Percentiles rank a stretch among this genome's conserved stretches.
Evolutionary conservation across 2,888 invertebrate species (phyloP).

Genomic region (Acleris cristana): DNA sequence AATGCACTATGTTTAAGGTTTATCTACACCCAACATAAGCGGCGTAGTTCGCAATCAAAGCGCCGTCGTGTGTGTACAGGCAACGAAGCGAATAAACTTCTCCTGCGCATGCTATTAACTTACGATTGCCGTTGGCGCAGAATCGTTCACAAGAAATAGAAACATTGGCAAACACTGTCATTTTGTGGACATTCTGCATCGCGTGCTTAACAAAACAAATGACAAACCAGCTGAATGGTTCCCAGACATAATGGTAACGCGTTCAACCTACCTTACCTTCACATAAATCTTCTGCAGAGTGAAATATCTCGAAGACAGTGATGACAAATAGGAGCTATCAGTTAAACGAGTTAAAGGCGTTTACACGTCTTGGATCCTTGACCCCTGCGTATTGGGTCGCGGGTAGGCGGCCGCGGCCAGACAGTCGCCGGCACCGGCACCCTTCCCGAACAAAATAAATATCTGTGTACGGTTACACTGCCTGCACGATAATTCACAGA

Average conservation of each 20-base stretch:
- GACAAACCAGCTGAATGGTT: slow-evolving; percentile 9
- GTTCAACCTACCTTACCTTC: slow-evolving; percentile 25
- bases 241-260: slow-evolving; percentile 25
- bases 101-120: slow-evolving; percentile 7
- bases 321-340: slow-evolving; percentile 36
- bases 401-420: slow-evolving; percentile 50
- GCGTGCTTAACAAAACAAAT: slow-evolving; percentile 15
- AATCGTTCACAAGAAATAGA: slow-evolving; percentile 4
- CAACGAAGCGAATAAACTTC: slow-evolving; percentile 19
- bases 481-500: slow-evolving; percentile 43
- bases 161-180: neutral
- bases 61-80: slow-evolving; percentile 18
- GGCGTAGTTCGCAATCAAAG: slow-evolving; percentile 15
- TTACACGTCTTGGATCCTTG: slow-evolving; percentile 50
- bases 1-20: slow-evolving; percentile 9
- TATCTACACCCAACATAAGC: neutral
- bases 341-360: slow-evolving; percentile 47
- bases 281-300: slow-evolving; percentile 17
- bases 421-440: slow-evolving; percentile 62
- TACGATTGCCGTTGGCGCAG: slow-evolving; percentile 8
- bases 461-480: slow-evolving; percentile 52
- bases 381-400: slow-evolving; percentile 44
- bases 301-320: slow-evolving; percentile 32
- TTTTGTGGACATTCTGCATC: no score
- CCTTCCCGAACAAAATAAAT: slow-evolving; percentile 60